Percentiles rank a stretch among this genome's conserved stretches.
phyloP scores from a whole-genome alignment of 2,113 vertebrate species.

The Ageneiosus marmoratus region DNA sequence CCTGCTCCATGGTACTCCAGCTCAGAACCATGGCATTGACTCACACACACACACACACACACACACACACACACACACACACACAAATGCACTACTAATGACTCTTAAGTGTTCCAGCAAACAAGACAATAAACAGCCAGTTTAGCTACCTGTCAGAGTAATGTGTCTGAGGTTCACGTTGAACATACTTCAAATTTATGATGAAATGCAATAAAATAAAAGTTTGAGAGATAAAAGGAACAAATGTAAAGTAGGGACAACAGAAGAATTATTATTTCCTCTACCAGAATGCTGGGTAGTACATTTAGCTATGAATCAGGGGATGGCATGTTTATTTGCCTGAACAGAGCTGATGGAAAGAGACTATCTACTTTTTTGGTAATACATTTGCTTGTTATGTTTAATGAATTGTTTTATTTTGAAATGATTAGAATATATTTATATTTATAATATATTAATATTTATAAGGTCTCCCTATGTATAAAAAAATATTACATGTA shows the following conservation, averaged over 20 bases:
- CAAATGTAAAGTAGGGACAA: not conserved
- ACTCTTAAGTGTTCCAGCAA: not conserved
- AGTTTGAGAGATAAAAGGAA: not conserved
- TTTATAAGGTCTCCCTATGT: not conserved
- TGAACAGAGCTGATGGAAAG: not conserved
- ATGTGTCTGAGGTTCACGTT: not conserved
- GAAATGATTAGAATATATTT: not conserved
- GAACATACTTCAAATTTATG: too few relatives aligned
- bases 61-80: slow-evolving; percentile 4
- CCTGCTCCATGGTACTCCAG: not conserved
- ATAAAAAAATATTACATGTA: not conserved
- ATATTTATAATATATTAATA: not conserved
- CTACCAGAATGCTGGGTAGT: not conserved
- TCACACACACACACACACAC: slow-evolving; percentile 7
- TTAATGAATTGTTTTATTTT: not conserved
- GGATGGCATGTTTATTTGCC: not conserved
- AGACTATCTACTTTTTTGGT: not conserved
- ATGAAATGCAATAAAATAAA: not conserved
- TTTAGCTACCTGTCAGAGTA: not conserved
- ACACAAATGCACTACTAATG: slow-evolving; percentile 1
- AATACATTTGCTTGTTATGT: not conserved
- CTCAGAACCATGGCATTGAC: not conserved
- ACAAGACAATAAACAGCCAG: slow-evolving; percentile 1
- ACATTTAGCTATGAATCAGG: slow-evolving; percentile 1
- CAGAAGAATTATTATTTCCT: not conserved